Percentiles rank a stretch among this genome's conserved stretches.
Evolutionary conservation across 2,888 invertebrate species (phyloP).

Genomic region (Pammene fasciana): DNA sequence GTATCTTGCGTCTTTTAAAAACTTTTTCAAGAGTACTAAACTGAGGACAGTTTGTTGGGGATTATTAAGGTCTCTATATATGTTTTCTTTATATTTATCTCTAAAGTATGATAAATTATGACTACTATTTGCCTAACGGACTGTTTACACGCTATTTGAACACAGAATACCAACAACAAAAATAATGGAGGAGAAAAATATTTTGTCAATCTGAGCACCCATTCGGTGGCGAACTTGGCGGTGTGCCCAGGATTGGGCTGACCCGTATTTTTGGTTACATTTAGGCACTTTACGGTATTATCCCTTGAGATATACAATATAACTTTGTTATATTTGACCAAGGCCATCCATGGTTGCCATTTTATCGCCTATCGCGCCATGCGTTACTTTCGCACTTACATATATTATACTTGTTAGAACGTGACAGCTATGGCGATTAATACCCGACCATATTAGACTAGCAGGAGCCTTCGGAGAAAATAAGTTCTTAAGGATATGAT

Average conservation of each 20-base stretch:
- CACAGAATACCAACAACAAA: constrained; percentile 25
- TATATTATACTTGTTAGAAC: too few relatives aligned
- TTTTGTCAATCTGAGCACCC: constrained; percentile 19
- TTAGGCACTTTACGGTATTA: constrained; percentile 23
- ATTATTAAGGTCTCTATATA: too few relatives aligned
- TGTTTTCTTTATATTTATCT: not conserved
- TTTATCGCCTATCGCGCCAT: too few relatives aligned
- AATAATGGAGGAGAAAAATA: constrained; percentile 36
- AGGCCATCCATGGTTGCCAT: too few relatives aligned
- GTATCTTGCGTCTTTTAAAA: too few relatives aligned
- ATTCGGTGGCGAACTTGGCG: constrained; percentile 21
- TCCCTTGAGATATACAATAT: not conserved
- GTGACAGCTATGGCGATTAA: too few relatives aligned
- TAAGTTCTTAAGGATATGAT: not conserved
- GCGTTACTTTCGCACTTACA: too few relatives aligned
- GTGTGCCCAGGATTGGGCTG: constrained; percentile 25
- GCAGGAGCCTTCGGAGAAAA: not conserved
- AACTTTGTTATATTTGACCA: not conserved
- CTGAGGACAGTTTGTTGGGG: too few relatives aligned
- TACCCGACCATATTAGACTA: too few relatives aligned
- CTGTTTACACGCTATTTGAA: constrained; percentile 28
- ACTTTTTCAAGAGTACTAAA: too few relatives aligned
- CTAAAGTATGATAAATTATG: constrained; percentile 16
- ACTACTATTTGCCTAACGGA: constrained; percentile 8
- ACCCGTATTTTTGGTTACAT: constrained; percentile 23